These are phyloP conservation scores for Drosophila formosana DNA, from an alignment of 2,888 invertebrate genomes.

Conservation along the genomic window DNA sequence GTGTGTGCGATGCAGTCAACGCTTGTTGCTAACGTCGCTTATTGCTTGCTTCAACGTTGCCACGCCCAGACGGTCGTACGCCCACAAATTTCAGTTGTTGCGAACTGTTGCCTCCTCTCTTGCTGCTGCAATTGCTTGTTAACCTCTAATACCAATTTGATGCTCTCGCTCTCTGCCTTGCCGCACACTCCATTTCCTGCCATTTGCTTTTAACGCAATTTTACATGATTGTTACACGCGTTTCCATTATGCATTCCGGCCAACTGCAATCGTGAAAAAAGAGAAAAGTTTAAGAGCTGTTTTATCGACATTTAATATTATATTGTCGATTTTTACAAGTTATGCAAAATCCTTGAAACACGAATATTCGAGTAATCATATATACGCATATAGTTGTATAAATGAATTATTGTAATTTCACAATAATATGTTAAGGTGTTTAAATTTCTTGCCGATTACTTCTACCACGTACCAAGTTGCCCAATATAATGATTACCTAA, in stretches of 20 bases:
- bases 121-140: slow-evolving; percentile 44
- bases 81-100: slow-evolving; percentile 39
- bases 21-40: slow-evolving; percentile 9
- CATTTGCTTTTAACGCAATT: slow-evolving; percentile 56
- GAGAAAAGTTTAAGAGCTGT: slow-evolving; percentile 16
- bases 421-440: too few species aligned
- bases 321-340: too few species aligned
- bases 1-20: slow-evolving; percentile 11
- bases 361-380: too few species aligned
- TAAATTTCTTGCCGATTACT: too few species aligned
- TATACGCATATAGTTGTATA: too few species aligned
- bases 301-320: neutral
- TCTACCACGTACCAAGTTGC: too few species aligned
- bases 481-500: too few species aligned
- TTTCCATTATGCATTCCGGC: slow-evolving; percentile 54
- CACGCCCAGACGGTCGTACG: slow-evolving; percentile 38
- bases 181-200: slow-evolving; percentile 50
- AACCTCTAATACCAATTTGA: slow-evolving; percentile 74
- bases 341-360: too few species aligned
- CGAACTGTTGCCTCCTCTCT: slow-evolving; percentile 16
- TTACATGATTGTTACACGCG: slow-evolving; percentile 74
- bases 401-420: too few species aligned
- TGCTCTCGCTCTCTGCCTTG: slow-evolving; percentile 46
- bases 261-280: slow-evolving; percentile 16
- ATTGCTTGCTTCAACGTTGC: slow-evolving; percentile 11